A percentile compares a stretch with the other conserved stretches of the same genome.
Evolutionary conservation across 2,113 vertebrate species (phyloP).

Genomic region (Rhinopomastus cyanomelas): DNA sequence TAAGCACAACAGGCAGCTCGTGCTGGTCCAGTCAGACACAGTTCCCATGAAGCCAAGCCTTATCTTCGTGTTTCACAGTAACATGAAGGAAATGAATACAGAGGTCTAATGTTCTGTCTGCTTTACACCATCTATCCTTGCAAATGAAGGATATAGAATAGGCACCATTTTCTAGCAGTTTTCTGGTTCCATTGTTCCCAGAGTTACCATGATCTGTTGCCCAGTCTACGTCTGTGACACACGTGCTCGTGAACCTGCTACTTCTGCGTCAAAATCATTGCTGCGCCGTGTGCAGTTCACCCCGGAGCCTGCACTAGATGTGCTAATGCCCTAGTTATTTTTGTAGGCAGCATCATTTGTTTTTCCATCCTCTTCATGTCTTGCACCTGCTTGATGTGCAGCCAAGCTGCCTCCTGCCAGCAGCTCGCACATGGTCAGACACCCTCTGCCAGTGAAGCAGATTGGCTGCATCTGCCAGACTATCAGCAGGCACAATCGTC

Average conservation of each 20-base stretch:
- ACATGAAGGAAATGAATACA: neutral
- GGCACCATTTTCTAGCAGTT: neutral
- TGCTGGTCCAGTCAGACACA: neutral
- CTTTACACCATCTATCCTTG: neutral
- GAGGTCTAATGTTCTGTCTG: neutral
- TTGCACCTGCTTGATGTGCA: neutral
- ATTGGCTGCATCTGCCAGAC: neutral
- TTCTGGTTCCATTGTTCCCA: neutral
- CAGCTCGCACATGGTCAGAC: accelerated
- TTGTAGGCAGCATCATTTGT: neutral
- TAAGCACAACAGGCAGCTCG: neutral
- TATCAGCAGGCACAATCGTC: neutral
- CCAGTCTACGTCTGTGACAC: accelerated
- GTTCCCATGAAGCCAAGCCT: neutral
- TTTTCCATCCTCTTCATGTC: neutral
- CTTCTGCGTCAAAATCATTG: neutral
- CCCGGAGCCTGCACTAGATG: neutral
- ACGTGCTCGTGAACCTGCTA: neutral
- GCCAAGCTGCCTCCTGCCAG: constrained; percentile 16
- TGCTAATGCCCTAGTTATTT: neutral
- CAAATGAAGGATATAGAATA: neutral
- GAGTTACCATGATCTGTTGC: neutral
- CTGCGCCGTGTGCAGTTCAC: neutral
- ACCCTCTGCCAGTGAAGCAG: neutral
- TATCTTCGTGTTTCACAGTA: neutral